Conservation (phyloP, 2,888 invertebrate species). For the Adelphocoris suturalis region DNA sequence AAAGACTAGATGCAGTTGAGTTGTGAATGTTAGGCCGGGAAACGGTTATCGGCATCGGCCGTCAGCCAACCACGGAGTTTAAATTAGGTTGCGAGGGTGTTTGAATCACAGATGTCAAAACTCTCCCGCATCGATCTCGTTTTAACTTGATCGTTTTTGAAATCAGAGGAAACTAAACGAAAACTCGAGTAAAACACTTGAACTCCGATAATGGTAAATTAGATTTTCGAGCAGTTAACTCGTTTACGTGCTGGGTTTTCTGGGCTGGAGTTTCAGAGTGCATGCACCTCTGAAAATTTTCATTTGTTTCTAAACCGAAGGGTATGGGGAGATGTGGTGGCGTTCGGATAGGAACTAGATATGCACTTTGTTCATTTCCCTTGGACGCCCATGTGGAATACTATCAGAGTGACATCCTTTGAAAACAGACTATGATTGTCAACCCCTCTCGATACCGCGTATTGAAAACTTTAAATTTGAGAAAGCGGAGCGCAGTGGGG, state of each 20-base stretch:
- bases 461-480: slow-evolving; percentile 63
- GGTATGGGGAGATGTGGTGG: slow-evolving; percentile 49
- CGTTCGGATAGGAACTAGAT: slow-evolving; percentile 59
- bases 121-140: slow-evolving; percentile 3
- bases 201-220: slow-evolving; percentile 53
- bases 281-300: slow-evolving; percentile 56
- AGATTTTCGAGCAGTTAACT: slow-evolving; percentile 40
- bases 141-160: slow-evolving; percentile 38
- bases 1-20: no score
- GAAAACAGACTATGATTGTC: slow-evolving; percentile 60
- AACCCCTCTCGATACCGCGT: slow-evolving; percentile 29
- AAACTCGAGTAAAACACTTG: slow-evolving; percentile 16
- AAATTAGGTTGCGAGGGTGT: slow-evolving; percentile 17
- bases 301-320: slow-evolving; percentile 57
- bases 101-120: slow-evolving; percentile 34
- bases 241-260: slow-evolving; percentile 33
- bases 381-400: slow-evolving; percentile 56
- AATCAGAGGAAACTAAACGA: slow-evolving; percentile 15
- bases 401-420: slow-evolving; percentile 61
- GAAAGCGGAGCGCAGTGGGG: slow-evolving; percentile 38
- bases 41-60: neutral
- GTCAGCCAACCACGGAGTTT: neutral
- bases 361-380: slow-evolving; percentile 67
- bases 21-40: neutral
- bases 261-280: neutral